A percentile compares a stretch with the other conserved stretches of the same genome.
Evolutionary conservation across 2,797 vertebrate species (phyloP).

Genomic region (Lagodon rhomboides): DNA sequence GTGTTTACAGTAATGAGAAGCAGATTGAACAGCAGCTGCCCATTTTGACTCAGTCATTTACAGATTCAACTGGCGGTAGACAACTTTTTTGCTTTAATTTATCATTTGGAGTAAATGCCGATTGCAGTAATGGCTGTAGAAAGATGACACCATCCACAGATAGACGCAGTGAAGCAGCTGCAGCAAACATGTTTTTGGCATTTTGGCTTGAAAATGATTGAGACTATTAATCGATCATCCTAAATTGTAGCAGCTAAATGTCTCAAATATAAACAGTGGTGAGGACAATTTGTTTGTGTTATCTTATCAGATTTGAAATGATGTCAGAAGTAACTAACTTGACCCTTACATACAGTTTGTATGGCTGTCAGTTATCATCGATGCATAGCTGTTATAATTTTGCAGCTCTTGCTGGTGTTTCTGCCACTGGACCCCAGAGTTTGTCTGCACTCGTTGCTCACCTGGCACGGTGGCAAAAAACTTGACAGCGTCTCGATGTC

Average conservation of each 20-base stretch:
- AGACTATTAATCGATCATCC: background rate
- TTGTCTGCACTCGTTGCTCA: constrained; percentile 53
- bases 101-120: too few relatives aligned
- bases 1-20: background rate
- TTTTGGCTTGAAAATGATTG: background rate
- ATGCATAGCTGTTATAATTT: background rate
- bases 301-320: background rate
- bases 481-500: constrained; percentile 96
- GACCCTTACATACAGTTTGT: too few relatives aligned
- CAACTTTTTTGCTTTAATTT: too few relatives aligned
- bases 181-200: background rate
- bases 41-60: background rate
- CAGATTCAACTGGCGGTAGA: too few relatives aligned
- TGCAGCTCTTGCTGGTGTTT: background rate
- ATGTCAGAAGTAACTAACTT: background rate
- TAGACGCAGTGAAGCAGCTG: too few relatives aligned
- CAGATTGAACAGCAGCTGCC: too few relatives aligned
- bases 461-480: constrained; percentile 97
- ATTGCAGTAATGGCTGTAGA: too few relatives aligned
- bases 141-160: too few relatives aligned
- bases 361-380: too few relatives aligned
- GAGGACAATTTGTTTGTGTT: background rate
- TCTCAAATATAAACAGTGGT: background rate
- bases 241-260: background rate
- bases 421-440: background rate